Conservation (phyloP, 2,888 invertebrate genomes). For the Dasypogon diadema region DNA sequence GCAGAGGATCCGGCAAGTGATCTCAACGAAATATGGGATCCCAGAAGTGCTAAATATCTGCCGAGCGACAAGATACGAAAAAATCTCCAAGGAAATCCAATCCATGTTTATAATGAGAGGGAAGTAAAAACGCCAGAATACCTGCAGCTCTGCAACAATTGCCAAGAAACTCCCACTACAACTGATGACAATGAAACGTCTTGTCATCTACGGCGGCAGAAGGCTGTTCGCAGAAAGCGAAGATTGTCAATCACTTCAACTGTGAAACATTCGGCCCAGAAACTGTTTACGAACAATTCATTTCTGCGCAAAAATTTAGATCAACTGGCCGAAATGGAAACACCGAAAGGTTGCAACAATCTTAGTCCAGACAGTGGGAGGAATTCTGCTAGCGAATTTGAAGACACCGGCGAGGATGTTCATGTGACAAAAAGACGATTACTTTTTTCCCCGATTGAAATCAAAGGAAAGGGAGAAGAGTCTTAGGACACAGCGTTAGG, state of each 20-base stretch:
- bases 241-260: constrained; percentile 59
- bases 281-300: constrained; percentile 58
- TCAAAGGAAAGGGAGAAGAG: too few species aligned
- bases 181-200: constrained; percentile 36
- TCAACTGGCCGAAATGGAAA: constrained; percentile 56
- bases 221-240: constrained; percentile 65
- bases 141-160: not conserved
- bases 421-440: constrained; percentile 39
- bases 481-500: not conserved
- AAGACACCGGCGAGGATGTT: constrained; percentile 55
- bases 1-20: constrained; percentile 68
- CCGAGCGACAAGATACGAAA: constrained; percentile 52
- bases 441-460: constrained; percentile 53
- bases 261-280: constrained; percentile 63
- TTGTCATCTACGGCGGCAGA: constrained; percentile 63
- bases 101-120: constrained; percentile 16
- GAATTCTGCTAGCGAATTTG: constrained; percentile 64
- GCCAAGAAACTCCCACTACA: not conserved
- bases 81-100: constrained; percentile 41
- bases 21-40: constrained; percentile 66
- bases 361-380: constrained; percentile 66
- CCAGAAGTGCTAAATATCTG: constrained; percentile 58
- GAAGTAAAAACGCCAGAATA: constrained; percentile 46
- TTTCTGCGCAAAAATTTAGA: constrained; percentile 54
- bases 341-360: constrained; percentile 58